Percentiles rank a stretch among this genome's conserved stretches.
Conservation (phyloP, 1,140 invertebrate species). For the Pygmarrhopalites habei region DNA sequence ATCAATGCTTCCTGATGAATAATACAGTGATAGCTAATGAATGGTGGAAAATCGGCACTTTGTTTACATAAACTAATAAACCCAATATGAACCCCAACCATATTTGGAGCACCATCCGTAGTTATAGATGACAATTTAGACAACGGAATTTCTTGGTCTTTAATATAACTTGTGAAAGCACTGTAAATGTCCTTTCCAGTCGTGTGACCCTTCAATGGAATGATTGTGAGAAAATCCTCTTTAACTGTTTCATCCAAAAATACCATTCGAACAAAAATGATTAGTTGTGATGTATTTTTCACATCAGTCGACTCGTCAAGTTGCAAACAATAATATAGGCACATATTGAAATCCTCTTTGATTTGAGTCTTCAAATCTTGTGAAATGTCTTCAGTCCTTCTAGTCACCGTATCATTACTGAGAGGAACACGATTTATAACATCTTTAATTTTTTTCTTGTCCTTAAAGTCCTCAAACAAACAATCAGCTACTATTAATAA, state of each 20-base stretch:
- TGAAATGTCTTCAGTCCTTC: background rate
- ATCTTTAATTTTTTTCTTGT: background rate
- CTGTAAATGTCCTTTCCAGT: background rate
- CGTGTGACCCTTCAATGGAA: background rate
- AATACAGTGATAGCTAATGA: background rate
- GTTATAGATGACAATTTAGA: background rate
- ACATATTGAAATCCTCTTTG: background rate
- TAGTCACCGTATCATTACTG: background rate
- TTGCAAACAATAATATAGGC: background rate
- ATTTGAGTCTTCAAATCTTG: background rate
- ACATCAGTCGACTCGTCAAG: background rate
- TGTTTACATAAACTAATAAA: background rate
- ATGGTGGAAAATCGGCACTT: background rate
- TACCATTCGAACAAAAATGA: background rate
- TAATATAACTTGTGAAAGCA: background rate
- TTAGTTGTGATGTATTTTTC: background rate
- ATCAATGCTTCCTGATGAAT: background rate
- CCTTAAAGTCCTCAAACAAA: background rate
- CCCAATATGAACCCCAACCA: background rate
- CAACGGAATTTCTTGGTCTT: background rate
- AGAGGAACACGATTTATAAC: background rate
- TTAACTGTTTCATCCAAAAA: background rate
- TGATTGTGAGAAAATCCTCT: background rate
- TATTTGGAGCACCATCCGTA: no score
- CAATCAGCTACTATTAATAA: background rate